Evolutionary conservation across 1,140 invertebrate species (phyloP).

Genomic region (Platyura marginata): DNA sequence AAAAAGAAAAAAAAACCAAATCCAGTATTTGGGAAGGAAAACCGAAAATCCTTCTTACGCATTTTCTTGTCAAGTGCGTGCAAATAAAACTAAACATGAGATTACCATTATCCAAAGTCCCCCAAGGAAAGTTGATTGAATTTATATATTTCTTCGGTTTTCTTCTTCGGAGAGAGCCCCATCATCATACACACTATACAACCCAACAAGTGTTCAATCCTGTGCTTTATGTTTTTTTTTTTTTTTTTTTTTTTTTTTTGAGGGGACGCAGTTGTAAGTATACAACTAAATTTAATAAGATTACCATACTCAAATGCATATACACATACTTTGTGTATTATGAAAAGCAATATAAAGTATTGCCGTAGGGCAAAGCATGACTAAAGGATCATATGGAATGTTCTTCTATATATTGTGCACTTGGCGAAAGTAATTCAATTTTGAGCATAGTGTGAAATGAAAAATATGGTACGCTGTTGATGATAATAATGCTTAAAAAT

Average conservation of each 20-base stretch:
- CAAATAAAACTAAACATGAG: not conserved
- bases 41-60: not conserved
- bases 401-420: not conserved
- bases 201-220: not conserved
- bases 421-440: not conserved
- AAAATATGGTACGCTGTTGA: not conserved
- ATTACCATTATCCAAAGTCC: not conserved
- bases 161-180: no score
- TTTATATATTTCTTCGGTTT: not conserved
- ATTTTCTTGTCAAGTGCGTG: not conserved
- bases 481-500: not conserved
- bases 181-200: no score
- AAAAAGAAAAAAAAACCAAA: not conserved
- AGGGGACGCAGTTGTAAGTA: not conserved
- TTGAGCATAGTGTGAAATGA: not conserved
- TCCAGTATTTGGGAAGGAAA: no score
- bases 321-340: not conserved
- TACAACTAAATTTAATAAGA: not conserved
- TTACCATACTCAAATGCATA: not conserved
- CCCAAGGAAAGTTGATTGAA: not conserved
- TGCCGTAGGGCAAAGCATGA: not conserved
- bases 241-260: no score
- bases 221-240: no score
- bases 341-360: not conserved
- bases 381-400: not conserved